These are phyloP conservation scores for Ochlodes sylvanus DNA, from an alignment of 2,888 invertebrate species.

Conservation along the genomic window DNA sequence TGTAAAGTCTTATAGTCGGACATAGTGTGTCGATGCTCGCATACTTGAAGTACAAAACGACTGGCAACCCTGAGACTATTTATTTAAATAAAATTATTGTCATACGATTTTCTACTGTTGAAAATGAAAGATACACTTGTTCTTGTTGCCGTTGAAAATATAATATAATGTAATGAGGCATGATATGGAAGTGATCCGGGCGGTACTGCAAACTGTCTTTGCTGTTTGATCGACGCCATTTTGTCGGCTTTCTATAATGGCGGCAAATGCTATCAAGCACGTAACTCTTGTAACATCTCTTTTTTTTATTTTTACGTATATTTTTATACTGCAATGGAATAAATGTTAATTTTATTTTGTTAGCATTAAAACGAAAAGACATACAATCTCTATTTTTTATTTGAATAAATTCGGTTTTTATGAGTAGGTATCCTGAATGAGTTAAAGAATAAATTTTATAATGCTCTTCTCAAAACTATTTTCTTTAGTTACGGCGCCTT, in stretches of 20 bases:
- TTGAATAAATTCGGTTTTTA: slow-evolving; percentile 64
- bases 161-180: slow-evolving; percentile 8
- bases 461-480: slow-evolving; percentile 74
- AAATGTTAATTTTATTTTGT: slow-evolving; percentile 84
- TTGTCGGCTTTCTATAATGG: slow-evolving; percentile 39
- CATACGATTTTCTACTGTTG: slow-evolving; percentile 19
- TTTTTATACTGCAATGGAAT: slow-evolving; percentile 83
- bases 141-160: slow-evolving; percentile 11
- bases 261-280: slow-evolving; percentile 51
- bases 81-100: slow-evolving; percentile 19
- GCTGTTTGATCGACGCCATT: slow-evolving; percentile 37
- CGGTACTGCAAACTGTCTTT: slow-evolving; percentile 48
- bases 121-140: slow-evolving; percentile 13
- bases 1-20: background rate
- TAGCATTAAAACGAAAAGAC: slow-evolving; percentile 85
- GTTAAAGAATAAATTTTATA: slow-evolving; percentile 81
- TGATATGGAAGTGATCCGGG: slow-evolving; percentile 29
- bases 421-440: slow-evolving; percentile 71
- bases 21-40: background rate
- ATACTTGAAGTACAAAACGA: slow-evolving; percentile 25
- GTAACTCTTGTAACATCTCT: slow-evolving; percentile 60
- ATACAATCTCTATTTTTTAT: slow-evolving; percentile 79
- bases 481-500: slow-evolving; percentile 46
- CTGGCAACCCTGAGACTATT: slow-evolving; percentile 31
- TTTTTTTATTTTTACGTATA: slow-evolving; percentile 81